phyloP scores from a whole-genome alignment of 2,888 invertebrate species.

The Resseliella maxima region DNA sequence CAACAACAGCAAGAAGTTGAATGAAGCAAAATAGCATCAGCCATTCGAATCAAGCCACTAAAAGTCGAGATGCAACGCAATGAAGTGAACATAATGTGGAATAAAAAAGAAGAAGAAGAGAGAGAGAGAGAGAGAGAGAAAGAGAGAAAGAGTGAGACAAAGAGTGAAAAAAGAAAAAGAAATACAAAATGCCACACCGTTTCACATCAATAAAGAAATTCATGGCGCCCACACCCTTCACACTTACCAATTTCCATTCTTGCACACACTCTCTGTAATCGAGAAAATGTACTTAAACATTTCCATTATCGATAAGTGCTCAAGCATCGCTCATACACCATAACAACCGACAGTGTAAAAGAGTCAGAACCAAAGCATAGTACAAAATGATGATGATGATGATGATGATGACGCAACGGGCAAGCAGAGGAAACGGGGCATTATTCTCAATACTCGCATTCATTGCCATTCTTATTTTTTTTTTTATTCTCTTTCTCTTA shows the following conservation, averaged over 20 bases:
- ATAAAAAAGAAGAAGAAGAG: too few species aligned
- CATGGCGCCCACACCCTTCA: not conserved
- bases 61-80: constrained; percentile 32
- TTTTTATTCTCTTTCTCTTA: not conserved
- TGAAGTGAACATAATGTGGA: constrained; percentile 46
- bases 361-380: not conserved
- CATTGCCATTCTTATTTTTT: not conserved
- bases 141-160: too few species aligned
- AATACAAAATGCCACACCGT: constrained; percentile 48
- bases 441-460: not conserved
- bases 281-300: constrained; percentile 51
- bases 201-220: constrained; percentile 51
- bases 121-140: too few species aligned
- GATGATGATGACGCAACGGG: not conserved
- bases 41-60: not conserved
- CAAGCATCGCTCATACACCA: not conserved
- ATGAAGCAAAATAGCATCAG: not conserved
- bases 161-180: too few species aligned
- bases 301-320: constrained; percentile 53
- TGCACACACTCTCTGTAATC: not conserved
- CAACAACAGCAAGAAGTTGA: not conserved
- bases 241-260: not conserved
- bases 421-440: not conserved
- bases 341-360: not conserved
- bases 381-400: not conserved